Percentiles rank a stretch among this genome's conserved stretches.
These are phyloP conservation scores for Medauroidea extradentata DNA, from an alignment of 1,140 invertebrate species.

Conservation along the genomic window DNA sequence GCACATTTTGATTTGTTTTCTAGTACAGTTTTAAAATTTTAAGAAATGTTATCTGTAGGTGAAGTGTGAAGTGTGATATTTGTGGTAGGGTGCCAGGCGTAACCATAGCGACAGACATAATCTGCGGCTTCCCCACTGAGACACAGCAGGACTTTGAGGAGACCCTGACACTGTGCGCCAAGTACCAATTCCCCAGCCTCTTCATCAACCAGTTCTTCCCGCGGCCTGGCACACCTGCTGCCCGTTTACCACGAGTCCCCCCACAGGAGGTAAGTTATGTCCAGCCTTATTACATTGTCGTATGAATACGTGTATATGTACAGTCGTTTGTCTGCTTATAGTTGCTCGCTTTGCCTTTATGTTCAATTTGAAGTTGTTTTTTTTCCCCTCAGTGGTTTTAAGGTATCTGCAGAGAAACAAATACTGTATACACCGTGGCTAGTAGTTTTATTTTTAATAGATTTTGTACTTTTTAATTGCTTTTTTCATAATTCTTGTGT, in stretches of 20 bases:
- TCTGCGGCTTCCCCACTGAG: slow-evolving; percentile 98
- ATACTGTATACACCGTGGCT: too few species aligned
- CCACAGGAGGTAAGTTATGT: slow-evolving; percentile 67
- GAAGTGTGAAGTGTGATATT: slow-evolving; percentile 17
- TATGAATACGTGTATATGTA: too few species aligned
- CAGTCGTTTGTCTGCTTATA: too few species aligned
- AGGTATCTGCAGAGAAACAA: too few species aligned
- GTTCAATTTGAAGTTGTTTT: too few species aligned
- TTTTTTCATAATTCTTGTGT: too few species aligned
- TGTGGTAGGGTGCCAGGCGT: slow-evolving; percentile 75
- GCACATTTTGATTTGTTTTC: not conserved
- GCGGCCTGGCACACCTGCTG: slow-evolving; percentile 91
- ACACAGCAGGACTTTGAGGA: slow-evolving; percentile 87
- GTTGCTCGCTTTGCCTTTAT: too few species aligned
- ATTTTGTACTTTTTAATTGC: too few species aligned
- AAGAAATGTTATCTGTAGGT: not conserved
- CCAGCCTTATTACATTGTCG: too few species aligned
- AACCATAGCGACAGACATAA: slow-evolving; percentile 96
- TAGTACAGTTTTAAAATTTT: not conserved
- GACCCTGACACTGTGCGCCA: slow-evolving; percentile 76
- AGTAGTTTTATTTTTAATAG: too few species aligned
- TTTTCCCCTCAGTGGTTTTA: too few species aligned
- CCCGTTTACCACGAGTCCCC: slow-evolving; percentile 76
- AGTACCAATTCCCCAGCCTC: slow-evolving; percentile 89
- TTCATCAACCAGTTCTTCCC: slow-evolving; percentile 99